Conservation (phyloP, 2,888 invertebrate genomes). For the Sinotaia quadrata region DNA sequence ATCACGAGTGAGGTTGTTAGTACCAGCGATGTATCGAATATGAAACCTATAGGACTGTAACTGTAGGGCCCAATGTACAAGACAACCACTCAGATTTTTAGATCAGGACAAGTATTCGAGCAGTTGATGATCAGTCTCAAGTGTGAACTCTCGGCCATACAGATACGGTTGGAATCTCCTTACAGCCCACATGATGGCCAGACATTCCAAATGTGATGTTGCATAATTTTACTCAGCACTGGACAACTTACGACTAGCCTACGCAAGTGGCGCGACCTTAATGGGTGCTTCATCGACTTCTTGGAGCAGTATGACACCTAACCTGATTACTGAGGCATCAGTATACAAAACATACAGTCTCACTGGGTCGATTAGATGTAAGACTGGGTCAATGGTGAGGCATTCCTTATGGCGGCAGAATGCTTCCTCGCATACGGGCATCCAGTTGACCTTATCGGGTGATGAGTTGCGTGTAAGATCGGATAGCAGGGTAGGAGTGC, state of each 20-base stretch:
- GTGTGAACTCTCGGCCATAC: neutral
- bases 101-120: neutral
- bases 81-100: neutral
- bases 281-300: neutral
- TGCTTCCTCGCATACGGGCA: too few relatives aligned
- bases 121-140: conserved; percentile 3
- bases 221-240: conserved; percentile 1
- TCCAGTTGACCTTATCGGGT: too few relatives aligned
- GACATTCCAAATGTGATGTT: neutral
- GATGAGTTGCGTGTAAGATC: too few relatives aligned
- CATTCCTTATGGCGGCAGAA: too few relatives aligned
- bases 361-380: too few relatives aligned
- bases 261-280: neutral
- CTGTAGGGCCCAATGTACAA: neutral
- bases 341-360: too few relatives aligned
- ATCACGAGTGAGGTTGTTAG: neutral
- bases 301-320: conserved; percentile 1
- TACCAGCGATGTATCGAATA: neutral
- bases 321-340: neutral
- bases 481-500: too few relatives aligned
- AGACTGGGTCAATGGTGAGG: too few relatives aligned
- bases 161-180: neutral
- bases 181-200: conserved; percentile 4
- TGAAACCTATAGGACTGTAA: neutral
- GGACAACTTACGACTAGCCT: neutral